Conservation (phyloP, 2,797 vertebrate genomes). For the Muscicapa comitata region DNA sequence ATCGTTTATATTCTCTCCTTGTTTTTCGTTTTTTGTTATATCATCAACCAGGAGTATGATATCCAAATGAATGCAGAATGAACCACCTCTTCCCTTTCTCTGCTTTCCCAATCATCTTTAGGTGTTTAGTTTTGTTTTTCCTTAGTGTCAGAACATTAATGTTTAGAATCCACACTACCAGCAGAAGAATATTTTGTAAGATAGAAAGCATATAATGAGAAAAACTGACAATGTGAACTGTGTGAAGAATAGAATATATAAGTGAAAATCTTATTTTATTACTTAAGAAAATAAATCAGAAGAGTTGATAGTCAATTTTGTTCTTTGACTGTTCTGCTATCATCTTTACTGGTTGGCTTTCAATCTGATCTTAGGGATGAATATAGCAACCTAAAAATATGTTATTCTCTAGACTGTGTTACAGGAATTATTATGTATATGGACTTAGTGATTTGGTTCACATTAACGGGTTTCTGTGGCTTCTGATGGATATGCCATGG, state of each 20-base stretch:
- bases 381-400: background rate
- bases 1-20: background rate
- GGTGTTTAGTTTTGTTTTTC: background rate
- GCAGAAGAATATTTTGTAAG: background rate
- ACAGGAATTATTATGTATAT: slow-evolving; percentile 15
- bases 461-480: background rate
- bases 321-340: background rate
- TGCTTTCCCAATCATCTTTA: background rate
- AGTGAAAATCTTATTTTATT: background rate
- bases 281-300: background rate
- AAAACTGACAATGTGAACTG: background rate
- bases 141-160: background rate
- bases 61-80: background rate
- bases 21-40: background rate
- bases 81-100: background rate
- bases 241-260: background rate
- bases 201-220: background rate
- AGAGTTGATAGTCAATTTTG: background rate
- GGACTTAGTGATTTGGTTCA: slow-evolving; percentile 4
- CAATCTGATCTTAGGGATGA: background rate
- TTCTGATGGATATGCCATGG: background rate
- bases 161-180: background rate
- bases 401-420: background rate
- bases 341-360: background rate
- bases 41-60: background rate